Conservation (phyloP, 2,113 vertebrate species). For the Gulo gulo region DNA sequence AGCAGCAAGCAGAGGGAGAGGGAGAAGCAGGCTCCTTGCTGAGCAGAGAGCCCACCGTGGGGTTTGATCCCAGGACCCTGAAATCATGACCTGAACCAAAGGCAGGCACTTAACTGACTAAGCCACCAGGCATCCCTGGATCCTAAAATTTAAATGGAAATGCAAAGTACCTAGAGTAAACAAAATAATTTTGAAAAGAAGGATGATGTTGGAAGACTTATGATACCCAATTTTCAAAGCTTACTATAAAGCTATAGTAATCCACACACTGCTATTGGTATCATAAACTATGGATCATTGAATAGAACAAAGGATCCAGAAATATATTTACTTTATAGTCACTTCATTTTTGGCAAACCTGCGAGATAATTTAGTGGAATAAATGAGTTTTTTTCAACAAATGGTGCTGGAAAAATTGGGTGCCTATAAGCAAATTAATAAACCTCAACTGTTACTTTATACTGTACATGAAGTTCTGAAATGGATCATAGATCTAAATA, state of each 20-base stretch:
- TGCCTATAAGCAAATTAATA: not conserved
- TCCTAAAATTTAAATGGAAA: constrained; percentile 5
- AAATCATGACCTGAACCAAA: too few species aligned
- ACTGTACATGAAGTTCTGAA: not conserved
- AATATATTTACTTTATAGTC: not conserved
- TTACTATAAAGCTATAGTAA: not conserved
- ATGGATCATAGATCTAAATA: not conserved
- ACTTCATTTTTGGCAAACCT: not conserved
- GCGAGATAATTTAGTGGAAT: not conserved
- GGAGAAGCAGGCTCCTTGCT: too few species aligned
- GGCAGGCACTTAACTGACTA: too few species aligned
- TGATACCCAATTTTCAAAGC: not conserved
- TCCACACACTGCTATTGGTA: not conserved
- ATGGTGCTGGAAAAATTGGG: not conserved
- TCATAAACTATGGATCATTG: not conserved
- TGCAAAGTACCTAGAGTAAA: not conserved
- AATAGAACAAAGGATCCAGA: not conserved
- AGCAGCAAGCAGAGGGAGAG: too few species aligned
- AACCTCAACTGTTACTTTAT: not conserved
- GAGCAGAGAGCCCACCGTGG: too few species aligned
- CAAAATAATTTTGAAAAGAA: not conserved
- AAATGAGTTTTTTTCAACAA: not conserved
- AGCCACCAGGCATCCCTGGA: too few species aligned
- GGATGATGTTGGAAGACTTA: not conserved
- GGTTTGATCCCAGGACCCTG: too few species aligned